Conservation (phyloP, 2,113 vertebrate genomes). For the Camarhynchus parvulus region DNA sequence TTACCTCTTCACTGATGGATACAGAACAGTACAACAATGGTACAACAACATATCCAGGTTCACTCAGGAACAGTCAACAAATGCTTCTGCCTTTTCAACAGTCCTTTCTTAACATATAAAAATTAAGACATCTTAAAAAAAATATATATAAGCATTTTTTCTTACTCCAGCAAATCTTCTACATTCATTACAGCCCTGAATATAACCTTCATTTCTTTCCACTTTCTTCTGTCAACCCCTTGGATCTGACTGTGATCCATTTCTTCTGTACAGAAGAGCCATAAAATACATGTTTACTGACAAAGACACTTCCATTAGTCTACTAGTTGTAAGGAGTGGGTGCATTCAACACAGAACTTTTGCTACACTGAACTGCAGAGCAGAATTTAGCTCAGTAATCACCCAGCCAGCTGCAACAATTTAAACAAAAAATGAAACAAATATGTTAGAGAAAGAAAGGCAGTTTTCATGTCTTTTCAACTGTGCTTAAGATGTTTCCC, state of each 20-base stretch:
- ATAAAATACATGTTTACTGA: not conserved
- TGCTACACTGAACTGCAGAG: not conserved
- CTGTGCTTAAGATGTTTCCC: not conserved
- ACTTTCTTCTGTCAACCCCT: not conserved
- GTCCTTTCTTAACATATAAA: conserved; percentile 43
- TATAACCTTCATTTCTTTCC: not conserved
- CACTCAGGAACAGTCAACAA: conserved; percentile 19
- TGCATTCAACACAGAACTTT: not conserved
- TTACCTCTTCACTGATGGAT: conserved; percentile 38
- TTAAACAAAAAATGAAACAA: not conserved
- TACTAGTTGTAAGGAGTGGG: not conserved
- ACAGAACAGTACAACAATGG: conserved; percentile 24
- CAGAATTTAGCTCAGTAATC: not conserved
- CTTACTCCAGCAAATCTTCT: not conserved
- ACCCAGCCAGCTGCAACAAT: not conserved
- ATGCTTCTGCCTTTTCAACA: conserved; percentile 46
- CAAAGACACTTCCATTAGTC: not conserved
- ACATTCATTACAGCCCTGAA: not conserved
- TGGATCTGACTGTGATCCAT: not conserved
- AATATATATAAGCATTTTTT: not conserved
- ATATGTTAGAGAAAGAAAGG: not conserved
- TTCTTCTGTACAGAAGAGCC: not conserved
- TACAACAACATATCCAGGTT: conserved; percentile 25
- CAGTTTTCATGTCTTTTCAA: conserved; percentile 21
- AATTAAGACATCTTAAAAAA: conserved; percentile 16